Conservation (phyloP, 2,888 invertebrate species). For the Anoncus sp. region DNA sequence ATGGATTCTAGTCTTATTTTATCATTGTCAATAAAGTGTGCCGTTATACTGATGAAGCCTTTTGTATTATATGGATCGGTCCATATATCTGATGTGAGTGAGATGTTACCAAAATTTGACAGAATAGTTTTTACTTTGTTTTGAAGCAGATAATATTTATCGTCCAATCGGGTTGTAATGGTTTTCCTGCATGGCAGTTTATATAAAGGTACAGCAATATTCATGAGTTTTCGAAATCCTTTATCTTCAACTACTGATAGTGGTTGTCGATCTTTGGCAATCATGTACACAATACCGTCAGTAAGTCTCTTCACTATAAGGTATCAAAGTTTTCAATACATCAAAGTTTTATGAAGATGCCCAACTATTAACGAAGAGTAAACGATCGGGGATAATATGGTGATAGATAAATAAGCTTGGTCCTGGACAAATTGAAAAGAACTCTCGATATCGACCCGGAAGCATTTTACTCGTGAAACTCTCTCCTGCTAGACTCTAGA, state of each 20-base stretch:
- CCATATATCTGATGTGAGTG: conserved; percentile 40
- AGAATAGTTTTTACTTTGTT: conserved; percentile 22
- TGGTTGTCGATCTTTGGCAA: conserved; percentile 35
- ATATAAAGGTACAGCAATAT: conserved; percentile 22
- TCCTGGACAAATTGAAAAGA: no score
- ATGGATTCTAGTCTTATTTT: conserved; percentile 25
- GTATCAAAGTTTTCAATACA: no score
- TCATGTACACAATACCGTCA: conserved; percentile 31
- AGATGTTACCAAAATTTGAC: conserved; percentile 26
- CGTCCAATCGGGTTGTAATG: neutral
- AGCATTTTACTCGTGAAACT: no score
- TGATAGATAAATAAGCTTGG: no score
- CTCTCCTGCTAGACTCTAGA: no score
- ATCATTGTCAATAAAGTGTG: conserved; percentile 29
- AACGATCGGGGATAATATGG: no score
- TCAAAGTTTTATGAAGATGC: conserved; percentile 8
- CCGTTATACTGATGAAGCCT: conserved; percentile 40
- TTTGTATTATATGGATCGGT: conserved; percentile 41
- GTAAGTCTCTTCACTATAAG: no score
- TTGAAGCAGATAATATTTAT: conserved; percentile 26
- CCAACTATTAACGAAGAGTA: no score
- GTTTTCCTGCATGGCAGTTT: conserved; percentile 35
- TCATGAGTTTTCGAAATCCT: conserved; percentile 33
- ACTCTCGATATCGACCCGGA: no score
- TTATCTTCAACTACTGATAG: conserved; percentile 39